Evolutionary conservation across 1,140 invertebrate species (phyloP).

Genomic region (Aphelenchoides avenae): DNA sequence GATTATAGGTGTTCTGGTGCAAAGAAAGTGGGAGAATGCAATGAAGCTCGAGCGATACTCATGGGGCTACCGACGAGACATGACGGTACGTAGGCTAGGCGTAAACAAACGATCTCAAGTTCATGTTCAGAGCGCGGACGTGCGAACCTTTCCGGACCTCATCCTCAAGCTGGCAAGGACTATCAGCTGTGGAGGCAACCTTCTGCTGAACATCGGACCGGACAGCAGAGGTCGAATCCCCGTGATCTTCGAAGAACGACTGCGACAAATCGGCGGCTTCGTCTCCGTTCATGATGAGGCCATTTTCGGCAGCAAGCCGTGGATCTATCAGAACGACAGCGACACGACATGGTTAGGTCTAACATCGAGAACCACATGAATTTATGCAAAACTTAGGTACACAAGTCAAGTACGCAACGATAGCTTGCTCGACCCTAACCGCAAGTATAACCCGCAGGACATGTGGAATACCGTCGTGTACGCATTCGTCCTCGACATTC

Average conservation of each 20-base stretch:
- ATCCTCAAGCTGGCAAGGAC: slow-evolving; percentile 58
- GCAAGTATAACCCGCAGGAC: slow-evolving; percentile 30
- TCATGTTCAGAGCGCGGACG: slow-evolving; percentile 51
- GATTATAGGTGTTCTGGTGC: no score
- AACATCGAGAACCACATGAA: not conserved
- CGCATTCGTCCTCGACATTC: slow-evolving; percentile 45
- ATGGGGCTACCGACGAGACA: slow-evolving; percentile 78
- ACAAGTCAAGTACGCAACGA: slow-evolving; percentile 25
- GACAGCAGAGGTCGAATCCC: slow-evolving; percentile 79
- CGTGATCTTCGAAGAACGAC: slow-evolving; percentile 81
- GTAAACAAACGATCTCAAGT: slow-evolving; percentile 15
- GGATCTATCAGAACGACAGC: slow-evolving; percentile 49
- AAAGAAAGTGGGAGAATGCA: slow-evolving; percentile 62
- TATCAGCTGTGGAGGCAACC: slow-evolving; percentile 62
- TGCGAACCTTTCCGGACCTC: slow-evolving; percentile 58
- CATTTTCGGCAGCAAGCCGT: slow-evolving; percentile 74
- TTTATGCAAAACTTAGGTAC: slow-evolving; percentile 30
- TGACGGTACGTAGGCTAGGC: slow-evolving; percentile 23
- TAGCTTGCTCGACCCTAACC: not conserved
- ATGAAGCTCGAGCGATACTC: slow-evolving; percentile 82
- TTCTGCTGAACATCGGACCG: slow-evolving; percentile 68
- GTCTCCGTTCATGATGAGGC: slow-evolving; percentile 78
- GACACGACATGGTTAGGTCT: slow-evolving; percentile 31
- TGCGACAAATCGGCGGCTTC: slow-evolving; percentile 70
- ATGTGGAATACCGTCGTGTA: slow-evolving; percentile 43